Evolutionary conservation across 53 echinoderm and acorn worm genomes (phyloP).

Genomic region (Mesocentrotus franciscanus): DNA sequence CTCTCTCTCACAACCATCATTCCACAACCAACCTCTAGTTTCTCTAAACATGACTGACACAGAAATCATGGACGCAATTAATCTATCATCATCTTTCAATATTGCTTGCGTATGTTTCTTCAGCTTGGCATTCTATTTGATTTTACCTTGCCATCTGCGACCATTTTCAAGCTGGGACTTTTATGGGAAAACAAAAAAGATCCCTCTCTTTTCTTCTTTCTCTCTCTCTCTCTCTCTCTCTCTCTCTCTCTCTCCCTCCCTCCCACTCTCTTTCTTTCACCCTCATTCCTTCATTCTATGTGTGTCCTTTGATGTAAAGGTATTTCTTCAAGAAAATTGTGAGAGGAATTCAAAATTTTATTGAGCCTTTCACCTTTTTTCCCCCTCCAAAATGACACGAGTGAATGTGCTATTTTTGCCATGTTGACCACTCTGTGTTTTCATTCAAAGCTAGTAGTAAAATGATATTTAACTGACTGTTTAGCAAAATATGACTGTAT

Average conservation of each 20-base stretch:
- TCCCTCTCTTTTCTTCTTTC: not conserved
- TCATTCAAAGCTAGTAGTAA: too few relatives aligned
- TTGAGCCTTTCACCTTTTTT: not conserved
- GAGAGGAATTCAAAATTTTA: not conserved
- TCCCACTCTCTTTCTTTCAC: not conserved
- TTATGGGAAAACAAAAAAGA: not conserved
- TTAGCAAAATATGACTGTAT: too few relatives aligned
- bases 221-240: not conserved
- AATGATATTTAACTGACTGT: too few relatives aligned
- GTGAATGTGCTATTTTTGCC: not conserved
- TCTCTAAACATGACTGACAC: not conserved
- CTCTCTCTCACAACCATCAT: not conserved
- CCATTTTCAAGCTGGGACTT: not conserved
- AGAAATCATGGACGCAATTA: conserved; percentile 8
- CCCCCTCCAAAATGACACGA: not conserved
- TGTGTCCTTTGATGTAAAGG: not conserved
- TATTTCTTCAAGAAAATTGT: not conserved
- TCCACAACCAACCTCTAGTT: not conserved
- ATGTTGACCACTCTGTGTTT: too few relatives aligned
- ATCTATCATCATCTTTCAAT: conserved; percentile 44
- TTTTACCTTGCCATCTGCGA: not conserved
- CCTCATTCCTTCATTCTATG: not conserved
- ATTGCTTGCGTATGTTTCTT: conserved; percentile 12
- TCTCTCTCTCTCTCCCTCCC: not conserved
- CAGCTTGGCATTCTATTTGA: conserved; percentile 43